Base-by-base conservation (phyloP, 2,888 invertebrate genomes). In the Campoplex nolae region DNA sequence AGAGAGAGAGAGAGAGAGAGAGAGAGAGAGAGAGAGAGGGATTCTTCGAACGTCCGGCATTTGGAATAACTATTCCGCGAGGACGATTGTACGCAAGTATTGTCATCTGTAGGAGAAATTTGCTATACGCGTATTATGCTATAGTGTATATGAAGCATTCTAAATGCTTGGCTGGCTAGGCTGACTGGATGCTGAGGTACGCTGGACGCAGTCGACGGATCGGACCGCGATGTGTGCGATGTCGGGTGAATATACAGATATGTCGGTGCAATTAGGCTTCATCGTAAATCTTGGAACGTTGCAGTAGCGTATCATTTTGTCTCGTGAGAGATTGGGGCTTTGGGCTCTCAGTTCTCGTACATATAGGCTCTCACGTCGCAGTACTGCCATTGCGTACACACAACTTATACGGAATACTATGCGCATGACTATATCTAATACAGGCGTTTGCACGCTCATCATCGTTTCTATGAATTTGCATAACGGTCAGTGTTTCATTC, bases 271-370 rank as follows among this genome's bases (percentile, higher is more conserved):
- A 89, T 89, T 88, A 89, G 89, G 88, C 88, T 85, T 77, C 81
- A 76, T 78, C 91, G 90, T 92, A 92, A 90, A 90, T 92, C 91
- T 90, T 88, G 89, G 89, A 86, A 85, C 84, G 80, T 83, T 62
- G 76, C 80, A 62, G 90, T 88, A 88, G 90, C 90, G 90, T 92
- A 91, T 92, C 91, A 92, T 92, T 92, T 92, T 88, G 90, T 92
- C 90, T 90, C 86, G 88, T 82, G 90, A 88, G 91, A 91, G 91
- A 91, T 92, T 92, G 90, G 92, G 89, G 89, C 90, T 89, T 90
- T 87, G 88, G 83, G 88, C 77, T 83, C 81, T 71, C 79, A 54
- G 38, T 87, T 87, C 82, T 38, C 79, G 38, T 78, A 76, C 48
- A 82, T 58, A 23, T 62, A 35, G 23, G 23, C 23, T 23, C 81